Evolutionary conservation across 2,888 invertebrate genomes (phyloP).

Genomic region (Tubulanus polymorphus): DNA sequence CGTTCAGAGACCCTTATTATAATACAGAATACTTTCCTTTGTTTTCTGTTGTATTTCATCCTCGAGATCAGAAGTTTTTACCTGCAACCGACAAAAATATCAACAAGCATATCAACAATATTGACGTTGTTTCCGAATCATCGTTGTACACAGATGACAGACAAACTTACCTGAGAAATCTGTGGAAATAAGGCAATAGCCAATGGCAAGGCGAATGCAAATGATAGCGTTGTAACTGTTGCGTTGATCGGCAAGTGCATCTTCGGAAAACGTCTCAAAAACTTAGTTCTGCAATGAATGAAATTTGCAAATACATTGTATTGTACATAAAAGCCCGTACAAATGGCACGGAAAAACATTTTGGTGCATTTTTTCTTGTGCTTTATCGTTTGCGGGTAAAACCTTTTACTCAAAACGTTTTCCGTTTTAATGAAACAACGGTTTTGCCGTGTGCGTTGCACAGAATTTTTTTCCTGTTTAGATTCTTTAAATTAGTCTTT

Average conservation of each 20-base stretch:
- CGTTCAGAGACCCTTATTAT: slow-evolving; percentile 50
- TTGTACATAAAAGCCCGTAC: too few species aligned
- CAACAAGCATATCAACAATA: slow-evolving; percentile 4
- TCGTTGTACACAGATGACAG: background rate
- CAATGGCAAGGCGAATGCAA: slow-evolving; percentile 55
- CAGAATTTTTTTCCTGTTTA: too few species aligned
- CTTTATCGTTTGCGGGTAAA: background rate
- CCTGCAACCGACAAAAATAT: slow-evolving; percentile 25
- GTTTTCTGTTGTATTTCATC: slow-evolving; percentile 38
- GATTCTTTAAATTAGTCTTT: slow-evolving; percentile 19
- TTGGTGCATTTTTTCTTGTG: background rate
- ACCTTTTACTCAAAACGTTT: background rate
- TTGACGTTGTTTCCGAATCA: background rate
- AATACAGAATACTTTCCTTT: slow-evolving; percentile 34
- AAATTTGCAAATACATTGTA: too few species aligned
- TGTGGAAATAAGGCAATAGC: slow-evolving; percentile 58
- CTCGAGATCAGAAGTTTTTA: slow-evolving; percentile 35
- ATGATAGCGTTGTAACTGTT: slow-evolving; percentile 51
- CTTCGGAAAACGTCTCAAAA: slow-evolving; percentile 46
- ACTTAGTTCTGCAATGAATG: slow-evolving; percentile 39
- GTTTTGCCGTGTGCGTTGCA: too few species aligned
- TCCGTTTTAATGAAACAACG: slow-evolving; percentile 5
- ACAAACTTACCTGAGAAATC: slow-evolving; percentile 41
- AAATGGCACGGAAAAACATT: too few species aligned
- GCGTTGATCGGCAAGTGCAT: slow-evolving; percentile 54